Conservation (phyloP, 2,797 vertebrate genomes). For the Pteronotus mesoamericanus region DNA sequence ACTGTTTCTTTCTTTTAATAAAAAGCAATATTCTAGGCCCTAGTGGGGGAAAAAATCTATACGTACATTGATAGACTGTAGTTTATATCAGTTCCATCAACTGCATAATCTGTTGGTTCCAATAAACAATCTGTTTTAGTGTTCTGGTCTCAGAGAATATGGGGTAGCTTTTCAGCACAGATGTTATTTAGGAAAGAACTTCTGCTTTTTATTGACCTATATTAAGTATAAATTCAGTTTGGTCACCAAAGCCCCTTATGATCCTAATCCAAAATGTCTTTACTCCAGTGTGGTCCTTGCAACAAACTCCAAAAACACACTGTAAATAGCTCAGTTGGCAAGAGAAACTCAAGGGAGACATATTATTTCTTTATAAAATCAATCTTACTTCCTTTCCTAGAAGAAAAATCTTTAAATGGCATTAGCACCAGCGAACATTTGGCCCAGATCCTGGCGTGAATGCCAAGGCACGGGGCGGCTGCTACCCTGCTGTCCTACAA, state of each 20-base stretch:
- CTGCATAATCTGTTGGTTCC: slow-evolving; percentile 30
- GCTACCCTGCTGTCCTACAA: not conserved
- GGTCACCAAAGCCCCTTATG: slow-evolving; percentile 62
- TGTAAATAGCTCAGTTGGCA: slow-evolving; percentile 66
- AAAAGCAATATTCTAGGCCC: not conserved
- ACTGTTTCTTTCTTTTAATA: not conserved
- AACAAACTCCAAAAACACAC: slow-evolving; percentile 66
- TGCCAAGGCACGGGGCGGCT: not conserved
- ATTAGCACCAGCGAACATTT: slow-evolving; percentile 27
- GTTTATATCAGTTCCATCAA: slow-evolving; percentile 6
- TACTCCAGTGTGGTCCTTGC: slow-evolving; percentile 57
- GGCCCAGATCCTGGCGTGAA: not conserved
- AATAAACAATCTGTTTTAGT: slow-evolving; percentile 50
- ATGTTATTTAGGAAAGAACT: slow-evolving; percentile 51
- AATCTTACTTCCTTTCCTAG: slow-evolving; percentile 39
- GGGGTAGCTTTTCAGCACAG: slow-evolving; percentile 61
- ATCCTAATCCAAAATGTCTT: slow-evolving; percentile 71
- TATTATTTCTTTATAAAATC: slow-evolving; percentile 59
- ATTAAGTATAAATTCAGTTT: slow-evolving; percentile 63
- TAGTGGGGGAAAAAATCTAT: not conserved
- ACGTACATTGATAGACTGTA: not conserved
- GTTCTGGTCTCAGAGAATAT: slow-evolving; percentile 49
- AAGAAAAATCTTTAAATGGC: not conserved
- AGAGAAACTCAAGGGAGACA: slow-evolving; percentile 47
- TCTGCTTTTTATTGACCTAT: slow-evolving; percentile 64